Evolutionary conservation across 2,888 invertebrate genomes (phyloP), one percentile per base, ranked within the genome.

Genomic region (Desoria tigrina): DNA sequence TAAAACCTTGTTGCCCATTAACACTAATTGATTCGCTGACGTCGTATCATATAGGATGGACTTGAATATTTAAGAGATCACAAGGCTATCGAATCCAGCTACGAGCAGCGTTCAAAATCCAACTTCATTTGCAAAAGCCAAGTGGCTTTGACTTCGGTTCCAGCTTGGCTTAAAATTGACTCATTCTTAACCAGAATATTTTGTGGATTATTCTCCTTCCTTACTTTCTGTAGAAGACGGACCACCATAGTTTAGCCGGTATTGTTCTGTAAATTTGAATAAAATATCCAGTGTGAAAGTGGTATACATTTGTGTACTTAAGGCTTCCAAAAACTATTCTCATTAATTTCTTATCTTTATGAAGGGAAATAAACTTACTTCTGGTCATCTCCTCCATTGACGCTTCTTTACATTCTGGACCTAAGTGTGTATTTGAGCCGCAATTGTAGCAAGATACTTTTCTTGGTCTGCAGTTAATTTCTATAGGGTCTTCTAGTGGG

Each of bases 371-470:
- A 27, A 37, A n/a, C 59, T 70, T 66, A 74, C 74, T 79, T 76
- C 79, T 81, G 57, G 92, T 91, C 82, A 93, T 90, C 81, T 93
- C 92, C 80, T 96, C 94, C 87, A 95, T 92, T 63, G 92, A 92
- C 72, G 89, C 89, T 79, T 92, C 92, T 78, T 89, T 89, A 80
- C 95, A 96, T 76, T 94, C 94, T 77, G 86, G 84, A 26, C 93
- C 93, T 58, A 86, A 84, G 81, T 96, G 95, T 59, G 86, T 88
- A 63, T 87, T 85, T 61, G 88, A 89, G 68, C 95, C 95, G 82
- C 96, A 96, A 81, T 95, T 96, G 83, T 90, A 94, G 82, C 95
- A 96, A 50, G 90, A 90, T 61, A 86, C 82, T 79, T 88, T 73
- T 54, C 75, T 64, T 26, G 70, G 70, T 51, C 69, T 60, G 11